Evolutionary conservation across 2,113 vertebrate genomes (phyloP).

Genomic region (Silurus meridionalis): DNA sequence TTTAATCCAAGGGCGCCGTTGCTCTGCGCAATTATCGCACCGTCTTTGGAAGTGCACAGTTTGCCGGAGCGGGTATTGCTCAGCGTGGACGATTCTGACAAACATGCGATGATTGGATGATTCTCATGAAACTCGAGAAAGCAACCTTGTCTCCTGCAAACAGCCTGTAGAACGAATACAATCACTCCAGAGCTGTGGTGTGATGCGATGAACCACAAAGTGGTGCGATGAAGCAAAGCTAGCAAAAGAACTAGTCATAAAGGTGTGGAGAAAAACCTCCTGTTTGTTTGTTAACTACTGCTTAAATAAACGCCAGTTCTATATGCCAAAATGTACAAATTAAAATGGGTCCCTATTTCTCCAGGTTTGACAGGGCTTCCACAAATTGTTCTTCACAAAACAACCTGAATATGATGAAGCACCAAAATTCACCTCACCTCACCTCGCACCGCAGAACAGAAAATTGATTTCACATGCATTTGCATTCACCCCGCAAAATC

Average conservation of each 20-base stretch:
- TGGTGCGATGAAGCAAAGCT: not conserved
- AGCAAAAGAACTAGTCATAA: not conserved
- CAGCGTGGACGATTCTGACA: not conserved
- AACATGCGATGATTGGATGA: not conserved
- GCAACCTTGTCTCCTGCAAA: not conserved
- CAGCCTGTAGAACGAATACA: not conserved
- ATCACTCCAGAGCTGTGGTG: not conserved
- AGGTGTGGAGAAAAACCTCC: not conserved
- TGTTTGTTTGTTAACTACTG: not conserved
- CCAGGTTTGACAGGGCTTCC: not conserved
- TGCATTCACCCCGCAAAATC: not conserved
- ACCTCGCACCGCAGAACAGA: not conserved
- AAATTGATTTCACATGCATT: not conserved
- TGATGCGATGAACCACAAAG: not conserved
- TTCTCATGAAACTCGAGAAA: not conserved
- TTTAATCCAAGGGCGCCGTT: constrained; percentile 15
- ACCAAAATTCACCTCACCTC: not conserved
- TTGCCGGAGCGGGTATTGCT: not conserved
- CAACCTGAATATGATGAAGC: not conserved
- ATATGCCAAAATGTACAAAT: not conserved
- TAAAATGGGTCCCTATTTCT: not conserved
- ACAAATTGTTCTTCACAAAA: not conserved
- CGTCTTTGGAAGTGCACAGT: not conserved
- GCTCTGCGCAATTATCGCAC: not conserved
- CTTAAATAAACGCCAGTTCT: not conserved